Base-by-base conservation (phyloP, 1,140 invertebrate genomes). In the Adoxophyes honmai region DNA sequence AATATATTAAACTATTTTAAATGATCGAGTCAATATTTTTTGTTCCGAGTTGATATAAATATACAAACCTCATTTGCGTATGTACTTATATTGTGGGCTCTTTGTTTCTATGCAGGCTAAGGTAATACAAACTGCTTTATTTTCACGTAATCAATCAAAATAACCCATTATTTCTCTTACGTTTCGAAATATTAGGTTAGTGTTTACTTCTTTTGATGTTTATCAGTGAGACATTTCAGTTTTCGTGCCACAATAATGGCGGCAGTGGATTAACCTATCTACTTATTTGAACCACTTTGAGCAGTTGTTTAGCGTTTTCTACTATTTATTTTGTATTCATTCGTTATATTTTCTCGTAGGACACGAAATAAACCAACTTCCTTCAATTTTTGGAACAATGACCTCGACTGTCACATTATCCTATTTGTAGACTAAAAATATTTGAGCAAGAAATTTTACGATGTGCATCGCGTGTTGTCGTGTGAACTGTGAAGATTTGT, bases 171-270 rank as follows among this genome's bases (percentile, higher is more conserved):
- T 58, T 68, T 65, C 60, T 18, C 18, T 60, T 58, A 36, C 35
- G 55, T 65, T 64, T 68, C 62, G 55, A 15, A 58, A 54, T 69
- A 77, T 57, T 75, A 82, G 75, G 78, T 82, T 82, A 80, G 75
- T 88, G 83, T 88, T 86, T 88, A 86, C 82, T 82, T 81, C 82
- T 71, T 86, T 81, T 85, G 78, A 86, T 88, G 85, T 88, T 86
- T 85, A 74, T 66, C 64, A 60, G 33, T 36, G 66, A 86, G 83
- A 85, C 82, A 81, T 85, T 84, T 79, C 80, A 77, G 69, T 82
- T 85, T 88, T 79, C 79, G 79, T 84, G 81, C 75, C 66, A 83
- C 81, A 86, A 86, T 88, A 88, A 88, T 88, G 85, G 85, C 83
- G 85, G 85, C 85, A 88, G 81, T 85, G 66, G 64, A 79, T 81